Base-by-base conservation (phyloP, 2,888 invertebrate species). In the Tetrapedia diversipes region DNA sequence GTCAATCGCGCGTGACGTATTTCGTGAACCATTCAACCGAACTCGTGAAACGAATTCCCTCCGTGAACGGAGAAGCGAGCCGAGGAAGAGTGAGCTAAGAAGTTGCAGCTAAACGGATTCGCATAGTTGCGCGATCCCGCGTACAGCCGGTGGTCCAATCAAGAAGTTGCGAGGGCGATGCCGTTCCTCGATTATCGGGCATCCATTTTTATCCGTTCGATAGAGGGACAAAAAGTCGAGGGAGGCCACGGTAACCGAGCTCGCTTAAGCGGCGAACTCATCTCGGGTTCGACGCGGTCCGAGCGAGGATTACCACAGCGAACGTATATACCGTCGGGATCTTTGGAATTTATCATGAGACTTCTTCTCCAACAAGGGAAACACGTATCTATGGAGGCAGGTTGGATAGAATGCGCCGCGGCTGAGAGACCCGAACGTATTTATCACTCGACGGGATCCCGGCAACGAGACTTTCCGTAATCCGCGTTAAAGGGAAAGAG, bases 401-500 rank as follows among this genome's bases (percentile, higher is more conserved):
- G 32, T 41, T 11, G 70, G 75, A 59, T 73, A 54, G 77, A 70
- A 80, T 77, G 82, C 77, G 70, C 70, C 77, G 65, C 60, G 47
- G 64, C 43, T 56, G 68, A 56, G 70, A 65, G 72, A 76, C 60
- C 32, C 68, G 70, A 83, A 79, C 72, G 72, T 85, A 84, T 84
- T 84, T 85, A 83, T 84, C 85, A 84, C 81, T 70, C 73, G 73
- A 49, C 76, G 64, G 80, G 81, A 83, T 77, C 76, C 79, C 60
- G 49, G 65, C 56, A 81, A 83, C 84, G 79, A 83, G 81, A 83
- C 78, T 80, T 63, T 49, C 57, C 72, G 74, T 85, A 85, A 85
- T 85, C 85, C 85, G 74, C 78, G 80, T 80, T 85, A 85, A 85
- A 85, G 81, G 81, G 85, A 81, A 84, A 80, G 77, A 83, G 79